These are phyloP conservation scores for Bellardia bayeri DNA, from an alignment of 2,888 invertebrate genomes.

Conservation along the genomic window DNA sequence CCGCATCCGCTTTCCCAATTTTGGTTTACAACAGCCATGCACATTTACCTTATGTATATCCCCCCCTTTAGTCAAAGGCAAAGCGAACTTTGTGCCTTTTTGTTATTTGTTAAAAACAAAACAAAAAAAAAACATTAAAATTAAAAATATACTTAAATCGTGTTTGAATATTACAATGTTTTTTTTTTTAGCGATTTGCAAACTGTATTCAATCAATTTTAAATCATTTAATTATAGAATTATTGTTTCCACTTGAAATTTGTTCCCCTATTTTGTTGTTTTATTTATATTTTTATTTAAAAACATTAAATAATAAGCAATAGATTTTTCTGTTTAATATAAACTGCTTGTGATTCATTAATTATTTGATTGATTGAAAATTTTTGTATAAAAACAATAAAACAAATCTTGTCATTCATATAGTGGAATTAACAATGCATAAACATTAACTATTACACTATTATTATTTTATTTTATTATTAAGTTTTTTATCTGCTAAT, in stretches of 20 bases:
- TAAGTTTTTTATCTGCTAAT: background rate
- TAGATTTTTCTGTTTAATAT: constrained; percentile 26
- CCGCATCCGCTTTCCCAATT: constrained; percentile 48
- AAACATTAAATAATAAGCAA: constrained; percentile 19
- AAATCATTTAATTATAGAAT: constrained; percentile 41
- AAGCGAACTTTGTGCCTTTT: constrained; percentile 2
- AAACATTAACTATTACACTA: constrained; percentile 42
- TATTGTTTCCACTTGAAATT: constrained; percentile 16
- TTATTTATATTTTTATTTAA: background rate
- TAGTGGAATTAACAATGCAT: constrained; percentile 56
- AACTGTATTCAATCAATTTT: constrained; percentile 31
- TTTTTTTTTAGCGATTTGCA: background rate
- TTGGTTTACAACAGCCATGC: constrained; percentile 4
- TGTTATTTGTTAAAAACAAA: constrained; percentile 2
- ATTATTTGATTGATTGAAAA: constrained; percentile 55
- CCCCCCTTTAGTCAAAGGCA: background rate
- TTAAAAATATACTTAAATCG: constrained; percentile 40
- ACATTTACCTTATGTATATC: background rate
- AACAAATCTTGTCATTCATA: constrained; percentile 59
- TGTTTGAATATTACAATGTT: constrained; percentile 21
- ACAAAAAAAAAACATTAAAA: background rate
- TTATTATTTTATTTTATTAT: constrained; percentile 26
- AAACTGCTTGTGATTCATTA: constrained; percentile 53
- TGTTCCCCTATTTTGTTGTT: background rate
- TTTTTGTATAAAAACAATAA: constrained; percentile 1